Conservation (phyloP, 2,797 vertebrate genomes). For the Enteromius radiatus region DNA sequence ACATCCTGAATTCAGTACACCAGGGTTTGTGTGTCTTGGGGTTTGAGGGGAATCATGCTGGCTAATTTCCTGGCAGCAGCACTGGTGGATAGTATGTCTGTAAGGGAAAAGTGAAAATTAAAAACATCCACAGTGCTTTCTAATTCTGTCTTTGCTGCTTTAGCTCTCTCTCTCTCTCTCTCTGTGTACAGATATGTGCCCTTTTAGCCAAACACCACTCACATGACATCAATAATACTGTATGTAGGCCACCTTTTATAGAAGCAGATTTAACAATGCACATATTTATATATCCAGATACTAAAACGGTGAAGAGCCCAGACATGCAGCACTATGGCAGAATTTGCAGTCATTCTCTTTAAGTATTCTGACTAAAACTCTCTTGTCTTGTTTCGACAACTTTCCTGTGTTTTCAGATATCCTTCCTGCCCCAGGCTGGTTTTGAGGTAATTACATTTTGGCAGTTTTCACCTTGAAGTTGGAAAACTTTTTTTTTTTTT, state of each 20-base stretch:
- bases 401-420: constrained; percentile 53
- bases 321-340: constrained; percentile 71
- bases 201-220: constrained; percentile 55
- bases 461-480: constrained; percentile 53
- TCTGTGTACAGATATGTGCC: not conserved
- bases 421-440: constrained; percentile 40
- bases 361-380: constrained; percentile 62
- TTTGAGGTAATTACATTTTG: constrained; percentile 56
- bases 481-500: constrained; percentile 39
- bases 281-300: constrained; percentile 63
- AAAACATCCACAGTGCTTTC: constrained; percentile 29
- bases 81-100: not conserved
- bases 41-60: constrained; percentile 20
- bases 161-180: constrained; percentile 14
- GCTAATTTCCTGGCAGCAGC: constrained; percentile 24
- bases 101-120: constrained; percentile 30
- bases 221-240: constrained; percentile 68
- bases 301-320: constrained; percentile 68
- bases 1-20: constrained; percentile 23
- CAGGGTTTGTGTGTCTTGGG: not conserved
- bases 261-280: constrained; percentile 57
- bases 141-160: constrained; percentile 9
- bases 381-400: constrained; percentile 51
- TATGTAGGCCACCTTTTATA: constrained; percentile 6
- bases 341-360: constrained; percentile 54